Conservation (phyloP, 2,888 invertebrate genomes). For the Pycnomerus fuliginosus region DNA sequence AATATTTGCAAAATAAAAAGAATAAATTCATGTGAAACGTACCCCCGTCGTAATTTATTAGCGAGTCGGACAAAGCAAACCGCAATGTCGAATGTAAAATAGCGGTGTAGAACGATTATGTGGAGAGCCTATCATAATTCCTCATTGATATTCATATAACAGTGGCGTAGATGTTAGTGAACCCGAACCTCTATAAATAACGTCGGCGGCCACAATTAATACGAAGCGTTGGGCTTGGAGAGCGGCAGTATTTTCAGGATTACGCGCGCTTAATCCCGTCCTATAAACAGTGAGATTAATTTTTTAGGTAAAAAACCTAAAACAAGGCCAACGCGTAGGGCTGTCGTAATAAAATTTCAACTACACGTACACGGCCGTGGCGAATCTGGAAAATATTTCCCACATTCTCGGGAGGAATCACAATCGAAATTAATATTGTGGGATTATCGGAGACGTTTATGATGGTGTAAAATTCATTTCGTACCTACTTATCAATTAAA, state of each 20-base stretch:
- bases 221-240: constrained; percentile 8
- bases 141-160: constrained; percentile 47
- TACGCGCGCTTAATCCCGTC: constrained; percentile 18
- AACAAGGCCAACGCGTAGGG: constrained; percentile 33
- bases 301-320: constrained; percentile 27
- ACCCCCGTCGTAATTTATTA: constrained; percentile 47
- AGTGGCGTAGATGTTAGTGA: constrained; percentile 46
- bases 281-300: constrained; percentile 16
- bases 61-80: constrained; percentile 47
- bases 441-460: constrained; percentile 1
- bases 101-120: constrained; percentile 48
- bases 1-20: constrained; percentile 49
- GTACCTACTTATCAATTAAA: too few relatives aligned
- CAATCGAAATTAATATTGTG: constrained; percentile 5
- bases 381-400: too few relatives aligned
- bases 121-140: constrained; percentile 47
- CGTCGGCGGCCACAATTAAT: constrained; percentile 20
- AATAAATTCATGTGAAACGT: constrained; percentile 44
- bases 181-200: constrained; percentile 25
- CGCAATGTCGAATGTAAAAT: constrained; percentile 39
- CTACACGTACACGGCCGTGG: constrained; percentile 9
- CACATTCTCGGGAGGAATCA: constrained; percentile 6
- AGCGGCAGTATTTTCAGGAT: constrained; percentile 18
- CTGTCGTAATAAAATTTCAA: constrained; percentile 29
- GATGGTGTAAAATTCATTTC: too few relatives aligned